Conservation (phyloP, 2,888 invertebrate genomes). For the Toxonevra muliebris region DNA sequence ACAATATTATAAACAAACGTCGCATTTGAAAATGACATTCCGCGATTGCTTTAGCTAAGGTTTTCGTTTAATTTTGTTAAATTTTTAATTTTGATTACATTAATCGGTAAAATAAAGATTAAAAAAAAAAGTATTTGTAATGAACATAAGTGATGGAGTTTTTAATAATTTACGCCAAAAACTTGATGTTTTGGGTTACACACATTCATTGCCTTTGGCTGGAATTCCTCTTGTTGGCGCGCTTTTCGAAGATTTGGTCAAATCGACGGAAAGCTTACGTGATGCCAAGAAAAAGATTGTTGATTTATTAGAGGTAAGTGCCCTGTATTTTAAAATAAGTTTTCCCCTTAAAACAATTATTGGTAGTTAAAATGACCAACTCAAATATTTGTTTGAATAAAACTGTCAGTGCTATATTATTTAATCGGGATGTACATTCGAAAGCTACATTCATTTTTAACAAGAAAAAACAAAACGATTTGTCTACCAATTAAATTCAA, state of each 20-base stretch:
- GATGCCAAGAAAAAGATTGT: conserved; percentile 82
- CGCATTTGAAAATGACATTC: too few relatives aligned
- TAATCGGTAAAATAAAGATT: background rate
- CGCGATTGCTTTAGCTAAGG: too few relatives aligned
- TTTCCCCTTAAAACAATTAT: too few relatives aligned
- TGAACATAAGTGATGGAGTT: conserved; percentile 53
- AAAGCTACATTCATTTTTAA: too few relatives aligned
- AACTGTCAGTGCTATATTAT: too few relatives aligned
- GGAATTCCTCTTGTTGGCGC: conserved; percentile 83
- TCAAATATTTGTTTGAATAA: too few relatives aligned
- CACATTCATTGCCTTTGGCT: conserved; percentile 77
- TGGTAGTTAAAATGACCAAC: too few relatives aligned
- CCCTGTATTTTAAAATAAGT: background rate
- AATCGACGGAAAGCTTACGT: conserved; percentile 87
- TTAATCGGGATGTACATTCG: too few relatives aligned
- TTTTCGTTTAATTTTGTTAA: too few relatives aligned
- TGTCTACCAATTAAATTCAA: too few relatives aligned
- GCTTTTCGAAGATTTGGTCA: conserved; percentile 82
- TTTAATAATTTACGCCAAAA: conserved; percentile 69
- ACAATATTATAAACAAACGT: too few relatives aligned
- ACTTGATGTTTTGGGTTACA: conserved; percentile 85
- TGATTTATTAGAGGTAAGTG: conserved; percentile 71
- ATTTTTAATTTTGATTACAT: background rate
- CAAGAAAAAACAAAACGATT: too few relatives aligned
- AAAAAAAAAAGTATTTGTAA: conserved; percentile 25